Conservation (phyloP, 1,140 invertebrate genomes). For the Lordiphosa mommai region DNA sequence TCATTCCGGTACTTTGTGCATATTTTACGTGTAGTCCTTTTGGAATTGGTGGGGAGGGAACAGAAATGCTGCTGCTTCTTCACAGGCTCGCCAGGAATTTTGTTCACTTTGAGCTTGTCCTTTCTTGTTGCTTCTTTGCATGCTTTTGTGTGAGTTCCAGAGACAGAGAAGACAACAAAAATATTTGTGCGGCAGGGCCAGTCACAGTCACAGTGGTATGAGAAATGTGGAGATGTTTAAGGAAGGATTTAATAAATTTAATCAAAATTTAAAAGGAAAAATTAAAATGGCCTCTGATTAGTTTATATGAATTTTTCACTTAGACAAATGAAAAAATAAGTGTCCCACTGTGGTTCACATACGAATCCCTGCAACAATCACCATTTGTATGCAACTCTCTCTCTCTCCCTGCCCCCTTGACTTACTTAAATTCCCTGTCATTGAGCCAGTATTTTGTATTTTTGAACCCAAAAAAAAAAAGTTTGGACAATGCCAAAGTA, state of each 20-base stretch:
- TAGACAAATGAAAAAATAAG: background rate
- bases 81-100: slow-evolving; percentile 46
- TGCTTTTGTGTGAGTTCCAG: slow-evolving; percentile 34
- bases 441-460: slow-evolving; percentile 29
- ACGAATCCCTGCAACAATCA: slow-evolving; percentile 17
- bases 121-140: slow-evolving; percentile 60
- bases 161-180: slow-evolving; percentile 38
- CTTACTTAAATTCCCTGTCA: slow-evolving; percentile 29
- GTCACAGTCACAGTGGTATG: too few relatives aligned
- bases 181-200: slow-evolving; percentile 63
- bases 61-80: slow-evolving; percentile 8
- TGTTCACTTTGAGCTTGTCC: slow-evolving; percentile 38
- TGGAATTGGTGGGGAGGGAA: slow-evolving; percentile 1
- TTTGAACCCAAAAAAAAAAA: slow-evolving; percentile 38
- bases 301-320: too few relatives aligned
- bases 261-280: too few relatives aligned
- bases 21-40: slow-evolving; percentile 17
- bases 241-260: too few relatives aligned
- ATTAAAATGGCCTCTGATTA: too few relatives aligned
- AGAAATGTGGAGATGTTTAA: too few relatives aligned
- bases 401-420: slow-evolving; percentile 10
- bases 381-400: slow-evolving; percentile 21
- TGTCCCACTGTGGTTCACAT: slow-evolving; percentile 25
- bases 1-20: slow-evolving; percentile 46
- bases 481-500: slow-evolving; percentile 19